Evolutionary conservation across 2,888 invertebrate species (phyloP), one percentile per base, ranked within the genome.

Genomic region (Hybos culiciformis): DNA sequence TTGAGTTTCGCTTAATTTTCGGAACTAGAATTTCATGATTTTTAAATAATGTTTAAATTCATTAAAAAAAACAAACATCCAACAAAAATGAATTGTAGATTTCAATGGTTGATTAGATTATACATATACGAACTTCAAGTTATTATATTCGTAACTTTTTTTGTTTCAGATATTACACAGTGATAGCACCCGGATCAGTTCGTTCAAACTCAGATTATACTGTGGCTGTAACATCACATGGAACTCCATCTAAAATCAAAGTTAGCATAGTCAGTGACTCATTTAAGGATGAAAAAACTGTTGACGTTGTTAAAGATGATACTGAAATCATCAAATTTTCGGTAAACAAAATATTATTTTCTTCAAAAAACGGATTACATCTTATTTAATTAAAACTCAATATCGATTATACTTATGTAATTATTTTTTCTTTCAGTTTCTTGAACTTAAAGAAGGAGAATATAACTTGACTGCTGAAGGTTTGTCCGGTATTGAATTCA

Each of bases 201-300:
- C 75, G 91, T 48, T 87, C 91, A 14, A 80, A 82, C 68, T 78
- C 80, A 42, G 79, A 83, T 51, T 92, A 84, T 66, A 82, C 83
- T 58, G 83, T 83, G 39, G 81, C 84, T 5, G 77, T 90, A 31
- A 74, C 75, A 36, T 70, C 73, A 19, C 68, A 72, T 50, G n/a
- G n/a, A n/a, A 69, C 73, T 44, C 74, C 80, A 3, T 76, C 80
- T 41, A 71, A 71, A 9, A 70, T 90, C 33, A 77, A 77, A 48
- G 75, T 88, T 31, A 80, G 80, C 23, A 71, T 91, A 12, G 77
- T 75, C 46, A 88, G 86, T 6, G 78, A 78, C 45, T 71, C 73
- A 21, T 83, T 78, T 55, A 74, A 76, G 41, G 77, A 77, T 42
- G 78, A 80, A 3, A 77, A 83, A 51, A 75, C 75, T 47, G 71